Evolutionary conservation across 2,797 vertebrate genomes (phyloP).

Genomic region (Emydoidea blandingii): DNA sequence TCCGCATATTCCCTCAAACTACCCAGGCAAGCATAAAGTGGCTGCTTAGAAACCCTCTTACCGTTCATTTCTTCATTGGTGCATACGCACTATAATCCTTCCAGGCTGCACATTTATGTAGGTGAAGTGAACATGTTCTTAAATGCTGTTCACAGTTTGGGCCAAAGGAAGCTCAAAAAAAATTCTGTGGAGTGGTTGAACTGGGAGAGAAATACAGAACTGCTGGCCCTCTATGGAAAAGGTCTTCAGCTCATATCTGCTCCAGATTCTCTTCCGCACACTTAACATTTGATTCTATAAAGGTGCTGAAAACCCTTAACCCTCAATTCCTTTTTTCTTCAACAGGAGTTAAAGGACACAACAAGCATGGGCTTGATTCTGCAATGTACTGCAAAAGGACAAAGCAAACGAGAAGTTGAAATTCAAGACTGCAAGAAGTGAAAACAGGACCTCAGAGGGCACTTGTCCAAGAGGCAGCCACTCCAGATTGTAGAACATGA

Average conservation of each 20-base stretch:
- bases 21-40: background rate
- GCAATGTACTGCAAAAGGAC: background rate
- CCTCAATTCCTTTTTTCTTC: background rate
- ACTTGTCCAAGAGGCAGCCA: background rate
- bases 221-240: background rate
- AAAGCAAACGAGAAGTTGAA: background rate
- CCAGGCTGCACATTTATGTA: too few relatives aligned
- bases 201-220: background rate
- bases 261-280: slow-evolving; percentile 26
- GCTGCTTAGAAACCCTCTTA: background rate
- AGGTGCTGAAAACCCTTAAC: background rate
- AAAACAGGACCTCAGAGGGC: background rate
- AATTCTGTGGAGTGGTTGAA: background rate
- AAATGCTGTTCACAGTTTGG: too few relatives aligned
- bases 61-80: background rate
- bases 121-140: too few relatives aligned
- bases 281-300: slow-evolving; percentile 18
- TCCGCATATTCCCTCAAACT: background rate
- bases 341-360: background rate
- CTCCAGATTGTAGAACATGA: background rate
- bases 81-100: too few relatives aligned
- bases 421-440: background rate
- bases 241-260: slow-evolving; percentile 33
- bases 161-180: background rate
- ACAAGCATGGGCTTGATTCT: background rate